These are phyloP conservation scores for Drosophila antonietae DNA, from an alignment of 2,888 invertebrate genomes.

Conservation along the genomic window DNA sequence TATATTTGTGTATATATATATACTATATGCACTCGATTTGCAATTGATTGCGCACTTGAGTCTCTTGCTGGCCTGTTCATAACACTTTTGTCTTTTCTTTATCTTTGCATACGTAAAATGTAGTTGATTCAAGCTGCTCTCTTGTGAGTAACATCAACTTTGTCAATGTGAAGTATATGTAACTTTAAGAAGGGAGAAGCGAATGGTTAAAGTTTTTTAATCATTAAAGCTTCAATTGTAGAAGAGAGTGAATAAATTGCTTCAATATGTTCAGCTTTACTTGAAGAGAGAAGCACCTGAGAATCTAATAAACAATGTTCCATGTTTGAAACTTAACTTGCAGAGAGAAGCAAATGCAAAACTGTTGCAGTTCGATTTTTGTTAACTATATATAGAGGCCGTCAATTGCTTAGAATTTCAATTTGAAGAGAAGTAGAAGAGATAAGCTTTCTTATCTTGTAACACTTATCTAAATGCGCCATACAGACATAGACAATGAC, in stretches of 20 bases:
- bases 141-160: background rate
- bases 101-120: no score
- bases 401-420: no score
- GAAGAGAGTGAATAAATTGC: no score
- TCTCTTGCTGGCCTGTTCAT: background rate
- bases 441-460: background rate
- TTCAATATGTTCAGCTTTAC: background rate
- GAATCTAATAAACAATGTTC: no score
- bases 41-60: conserved; percentile 18
- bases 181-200: background rate
- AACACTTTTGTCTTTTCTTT: conserved; percentile 7
- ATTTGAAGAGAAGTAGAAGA: background rate
- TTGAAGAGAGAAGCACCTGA: background rate
- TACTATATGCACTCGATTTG: background rate
- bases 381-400: no score
- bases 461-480: background rate
- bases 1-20: background rate
- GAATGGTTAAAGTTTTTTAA: background rate
- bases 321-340: no score
- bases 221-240: background rate
- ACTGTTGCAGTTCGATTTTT: no score
- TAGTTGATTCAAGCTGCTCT: no score
- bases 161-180: background rate
- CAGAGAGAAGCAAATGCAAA: no score
- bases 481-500: no score